Conservation (phyloP, 2,888 invertebrate species). For the Hyposoter didymator region DNA sequence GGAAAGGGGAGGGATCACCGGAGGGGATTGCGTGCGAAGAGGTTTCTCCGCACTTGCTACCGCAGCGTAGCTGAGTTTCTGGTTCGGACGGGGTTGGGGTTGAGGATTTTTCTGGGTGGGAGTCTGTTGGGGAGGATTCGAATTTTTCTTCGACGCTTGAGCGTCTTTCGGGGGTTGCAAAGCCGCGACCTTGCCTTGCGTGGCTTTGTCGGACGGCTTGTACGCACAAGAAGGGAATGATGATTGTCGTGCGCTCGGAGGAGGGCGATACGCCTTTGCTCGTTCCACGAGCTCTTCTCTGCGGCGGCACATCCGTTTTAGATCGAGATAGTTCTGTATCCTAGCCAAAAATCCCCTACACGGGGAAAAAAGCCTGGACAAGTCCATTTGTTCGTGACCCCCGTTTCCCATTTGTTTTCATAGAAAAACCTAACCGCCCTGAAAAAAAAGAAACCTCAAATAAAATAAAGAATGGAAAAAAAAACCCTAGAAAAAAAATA, state of each 20-base stretch:
- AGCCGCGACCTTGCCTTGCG: not conserved
- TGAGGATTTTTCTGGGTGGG: not conserved
- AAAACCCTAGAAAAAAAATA: too few relatives aligned
- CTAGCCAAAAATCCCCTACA: too few relatives aligned
- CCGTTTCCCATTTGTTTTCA: too few relatives aligned
- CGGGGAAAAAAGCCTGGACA: too few relatives aligned
- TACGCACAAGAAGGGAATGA: not conserved
- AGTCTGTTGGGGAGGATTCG: not conserved
- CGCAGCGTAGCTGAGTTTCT: too few relatives aligned
- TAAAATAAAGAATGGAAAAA: too few relatives aligned
- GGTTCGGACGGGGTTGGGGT: not conserved
- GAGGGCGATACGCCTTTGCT: conserved; percentile 19
- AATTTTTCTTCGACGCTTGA: too few relatives aligned
- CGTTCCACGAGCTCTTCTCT: not conserved
- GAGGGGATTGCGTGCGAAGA: too few relatives aligned
- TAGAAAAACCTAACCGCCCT: too few relatives aligned
- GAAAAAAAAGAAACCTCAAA: too few relatives aligned
- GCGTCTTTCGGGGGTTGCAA: not conserved
- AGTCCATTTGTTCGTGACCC: too few relatives aligned
- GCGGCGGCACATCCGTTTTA: not conserved
- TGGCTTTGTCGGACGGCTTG: not conserved
- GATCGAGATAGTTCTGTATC: not conserved
- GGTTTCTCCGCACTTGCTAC: too few relatives aligned
- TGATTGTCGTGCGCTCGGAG: not conserved
- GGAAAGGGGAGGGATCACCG: not conserved